A percentile compares a stretch with the other conserved stretches of the same genome.
These are phyloP conservation scores for Myrmecophaga tridactyla DNA, from an alignment of 2,113 vertebrate species.

Conservation along the genomic window DNA sequence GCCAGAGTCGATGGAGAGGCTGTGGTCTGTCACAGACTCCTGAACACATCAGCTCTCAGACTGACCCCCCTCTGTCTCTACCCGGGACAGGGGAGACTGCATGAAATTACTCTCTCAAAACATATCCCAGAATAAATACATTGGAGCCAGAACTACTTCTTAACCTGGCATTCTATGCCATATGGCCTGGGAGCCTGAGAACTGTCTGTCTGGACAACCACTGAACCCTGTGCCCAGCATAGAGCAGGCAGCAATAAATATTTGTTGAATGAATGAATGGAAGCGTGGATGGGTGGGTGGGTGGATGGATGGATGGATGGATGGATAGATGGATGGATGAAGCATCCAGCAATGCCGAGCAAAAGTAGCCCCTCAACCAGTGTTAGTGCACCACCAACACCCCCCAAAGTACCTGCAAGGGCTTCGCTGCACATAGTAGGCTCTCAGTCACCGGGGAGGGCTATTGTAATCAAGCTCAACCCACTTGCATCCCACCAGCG, in stretches of 20 bases:
- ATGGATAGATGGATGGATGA: neutral
- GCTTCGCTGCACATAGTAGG: conserved; percentile 52
- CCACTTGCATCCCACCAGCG: neutral
- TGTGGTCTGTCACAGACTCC: neutral
- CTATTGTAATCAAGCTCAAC: neutral
- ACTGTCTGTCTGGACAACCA: neutral
- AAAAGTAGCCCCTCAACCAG: neutral
- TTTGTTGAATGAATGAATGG: neutral
- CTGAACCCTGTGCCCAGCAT: neutral
- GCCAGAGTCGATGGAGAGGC: rapidly evolving
- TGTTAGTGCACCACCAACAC: neutral
- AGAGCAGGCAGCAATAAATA: neutral
- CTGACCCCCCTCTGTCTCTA: neutral
- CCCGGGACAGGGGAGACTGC: neutral
- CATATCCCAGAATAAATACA: conserved; percentile 6
- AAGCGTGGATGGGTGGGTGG: neutral
- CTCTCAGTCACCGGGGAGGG: neutral
- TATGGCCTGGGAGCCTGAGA: neutral
- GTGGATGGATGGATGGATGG: neutral
- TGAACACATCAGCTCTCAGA: neutral
- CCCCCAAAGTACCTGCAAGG: neutral
- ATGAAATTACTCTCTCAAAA: neutral
- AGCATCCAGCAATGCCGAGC: conserved; percentile 43
- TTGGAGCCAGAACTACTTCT: neutral
- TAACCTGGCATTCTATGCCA: neutral